Base-by-base conservation (phyloP, 2,888 invertebrate genomes). In the Leucania comma region DNA sequence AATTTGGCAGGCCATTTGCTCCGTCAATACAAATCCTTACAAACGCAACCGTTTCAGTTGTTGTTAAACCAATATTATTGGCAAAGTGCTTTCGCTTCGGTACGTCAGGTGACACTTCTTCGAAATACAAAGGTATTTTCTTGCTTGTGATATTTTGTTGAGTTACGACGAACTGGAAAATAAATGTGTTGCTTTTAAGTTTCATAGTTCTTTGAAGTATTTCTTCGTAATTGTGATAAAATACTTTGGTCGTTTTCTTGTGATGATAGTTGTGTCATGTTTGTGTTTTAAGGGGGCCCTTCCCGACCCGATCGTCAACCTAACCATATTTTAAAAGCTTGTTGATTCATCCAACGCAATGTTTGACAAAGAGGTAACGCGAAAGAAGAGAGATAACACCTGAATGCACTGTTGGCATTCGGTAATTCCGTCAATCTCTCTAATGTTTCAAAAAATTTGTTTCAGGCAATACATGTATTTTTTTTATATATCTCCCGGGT, bases 1-100 rank as follows among this genome's bases (percentile, higher is more conserved):
- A 60, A 61, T 75, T 82, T 67, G 56, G 48, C 57, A 53, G 48
- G 12, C 68, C 51, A 71, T 64, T 70, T 68, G 75, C 64, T 67
- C 60, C 58, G 53, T 59, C 63, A 67, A 61, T 64, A 60, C 66
- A 66, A 68, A 68, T 71, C 60, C 53, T 38, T 56, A 57, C 54
- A 64, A 76, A 64, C 38, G 24, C 56, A 60, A 57, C 53, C 42
- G 50, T 51, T 63, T 70, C 38, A 26, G 54, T 61, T 75, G 24
- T 53, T 56, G 20, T 50, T 68, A 35, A n/a, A 68, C 48, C n/a
- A 62, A 73, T 54, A 65, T 42, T 42, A 68, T 59, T 61, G 60
- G 63, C 53, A 51, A 51, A 56, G 26, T 24, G 53, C n/a, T 24
- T 59, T 71, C 20, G 60, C 24, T 56, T 32, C 29, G 42, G 22